These are phyloP conservation scores for Dorcus parallelipipedus DNA, from an alignment of 2,888 invertebrate species.

Conservation along the genomic window DNA sequence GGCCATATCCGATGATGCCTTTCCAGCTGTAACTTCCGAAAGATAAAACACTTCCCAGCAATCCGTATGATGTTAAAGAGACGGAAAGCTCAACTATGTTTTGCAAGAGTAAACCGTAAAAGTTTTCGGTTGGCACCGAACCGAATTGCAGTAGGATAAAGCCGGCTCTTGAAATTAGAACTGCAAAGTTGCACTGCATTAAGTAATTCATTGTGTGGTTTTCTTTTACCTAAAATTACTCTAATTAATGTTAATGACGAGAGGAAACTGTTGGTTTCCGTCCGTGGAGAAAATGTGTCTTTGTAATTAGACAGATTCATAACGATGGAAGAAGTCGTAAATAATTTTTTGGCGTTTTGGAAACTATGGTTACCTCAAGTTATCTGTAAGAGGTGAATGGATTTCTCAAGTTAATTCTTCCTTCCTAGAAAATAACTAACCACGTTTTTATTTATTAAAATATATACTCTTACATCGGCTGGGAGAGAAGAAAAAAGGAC, in stretches of 20 bases:
- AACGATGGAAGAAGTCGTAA: too few species aligned
- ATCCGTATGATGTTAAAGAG: conserved; percentile 34
- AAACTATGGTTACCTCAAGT: too few species aligned
- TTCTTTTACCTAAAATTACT: conserved; percentile 10
- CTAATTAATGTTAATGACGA: conserved; percentile 2
- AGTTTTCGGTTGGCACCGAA: conserved; percentile 40
- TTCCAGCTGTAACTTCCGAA: conserved; percentile 33
- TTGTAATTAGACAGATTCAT: too few species aligned
- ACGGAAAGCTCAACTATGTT: conserved; percentile 43
- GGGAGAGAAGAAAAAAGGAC: too few species aligned
- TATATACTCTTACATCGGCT: too few species aligned
- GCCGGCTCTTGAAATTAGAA: conserved; percentile 17
- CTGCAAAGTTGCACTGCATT: neutral
- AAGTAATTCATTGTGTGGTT: neutral
- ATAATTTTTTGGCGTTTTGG: too few species aligned
- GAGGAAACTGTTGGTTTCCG: too few species aligned
- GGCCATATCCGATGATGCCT: conserved; percentile 35
- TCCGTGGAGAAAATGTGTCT: too few species aligned
- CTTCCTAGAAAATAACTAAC: too few species aligned
- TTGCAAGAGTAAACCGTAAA: conserved; percentile 42
- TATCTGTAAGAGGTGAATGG: too few species aligned
- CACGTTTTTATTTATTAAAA: too few species aligned
- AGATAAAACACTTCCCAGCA: conserved; percentile 34
- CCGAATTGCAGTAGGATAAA: conserved; percentile 39
- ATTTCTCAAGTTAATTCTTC: too few species aligned